Base-by-base conservation (phyloP, 2,113 vertebrate genomes). In the Xyrauchen texanus region DNA sequence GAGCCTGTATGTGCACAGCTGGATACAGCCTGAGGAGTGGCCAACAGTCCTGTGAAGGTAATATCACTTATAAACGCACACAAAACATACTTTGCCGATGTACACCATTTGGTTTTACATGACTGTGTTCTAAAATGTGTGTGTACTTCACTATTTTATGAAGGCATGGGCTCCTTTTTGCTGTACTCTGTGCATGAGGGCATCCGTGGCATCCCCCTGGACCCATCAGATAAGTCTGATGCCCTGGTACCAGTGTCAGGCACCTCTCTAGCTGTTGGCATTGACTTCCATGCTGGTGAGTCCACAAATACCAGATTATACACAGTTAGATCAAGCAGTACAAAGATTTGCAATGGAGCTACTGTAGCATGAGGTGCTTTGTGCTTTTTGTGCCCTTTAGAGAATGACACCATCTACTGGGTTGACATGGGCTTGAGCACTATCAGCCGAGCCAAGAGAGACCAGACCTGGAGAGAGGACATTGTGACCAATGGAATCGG, bases 141-240 rank as follows among this genome's bases (percentile, higher is more conserved):
- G 21, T 82, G 8, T 58, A 6, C 21, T 58, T 11, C 55, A 34
- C 8, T 16, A 45, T 21, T 65, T 2, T 85, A 42, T 81, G 63
- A 90, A 99, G 97, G 97, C 0, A 97, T 99, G 87, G 97, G 96
- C 55, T 99, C 97, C 60, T 99, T 99, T 88, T 93, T 99, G 57
- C 92, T 99, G 34, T 99, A 98, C 79, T 99, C 97, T 0, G 97
- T 99, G 68, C 97, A 99, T 0, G 97, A 99, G 87, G 97, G 97
- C 49, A 99, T 99, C 84, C 91, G 96, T 0, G 97, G 97, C 83
- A 97, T 99, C 76, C 97, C 97, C 0, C 89, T 99, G 61, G 97
- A 99, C 82, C 97, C 96, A 13, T 92, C 87, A 0, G 97, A 99
- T 92, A 98, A 98, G 89, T 99, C 97, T 0, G 97, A 99, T 0